Percentiles rank a stretch among this genome's conserved stretches.
phyloP scores from a whole-genome alignment of 2,888 invertebrate species.

The Electrophaes corylata region DNA sequence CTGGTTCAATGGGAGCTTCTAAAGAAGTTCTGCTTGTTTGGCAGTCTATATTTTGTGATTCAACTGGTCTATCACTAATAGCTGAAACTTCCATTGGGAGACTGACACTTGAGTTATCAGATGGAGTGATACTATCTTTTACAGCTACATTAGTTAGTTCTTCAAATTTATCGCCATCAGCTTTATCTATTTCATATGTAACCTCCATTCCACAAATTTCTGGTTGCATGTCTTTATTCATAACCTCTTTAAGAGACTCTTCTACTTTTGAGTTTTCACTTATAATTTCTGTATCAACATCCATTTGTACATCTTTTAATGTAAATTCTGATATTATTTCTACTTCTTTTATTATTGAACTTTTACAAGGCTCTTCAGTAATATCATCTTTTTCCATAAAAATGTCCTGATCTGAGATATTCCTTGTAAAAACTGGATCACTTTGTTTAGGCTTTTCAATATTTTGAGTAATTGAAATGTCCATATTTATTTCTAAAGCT shows the following conservation, averaged over 20 bases:
- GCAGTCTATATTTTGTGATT: background rate
- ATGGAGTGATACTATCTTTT: background rate
- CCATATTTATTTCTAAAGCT: background rate
- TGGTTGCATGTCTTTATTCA: constrained; percentile 9
- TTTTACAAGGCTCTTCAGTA: background rate
- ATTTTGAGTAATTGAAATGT: background rate
- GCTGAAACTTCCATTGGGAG: background rate
- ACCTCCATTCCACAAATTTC: background rate
- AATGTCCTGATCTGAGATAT: background rate
- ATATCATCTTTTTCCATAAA: background rate
- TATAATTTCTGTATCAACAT: constrained; percentile 9
- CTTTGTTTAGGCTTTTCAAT: background rate
- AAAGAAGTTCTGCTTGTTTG: background rate
- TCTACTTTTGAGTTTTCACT: background rate
- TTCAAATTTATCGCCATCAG: background rate
- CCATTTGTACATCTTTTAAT: constrained; percentile 6
- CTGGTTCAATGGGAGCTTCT: background rate
- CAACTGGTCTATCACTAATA: background rate
- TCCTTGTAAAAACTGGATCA: background rate
- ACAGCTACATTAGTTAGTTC: background rate
- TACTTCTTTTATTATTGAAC: background rate
- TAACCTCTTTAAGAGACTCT: background rate
- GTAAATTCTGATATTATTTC: background rate
- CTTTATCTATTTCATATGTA: background rate
- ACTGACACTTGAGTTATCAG: background rate